Conservation (phyloP, 2,113 vertebrate species). For the Myiozetetes cayanensis region DNA sequence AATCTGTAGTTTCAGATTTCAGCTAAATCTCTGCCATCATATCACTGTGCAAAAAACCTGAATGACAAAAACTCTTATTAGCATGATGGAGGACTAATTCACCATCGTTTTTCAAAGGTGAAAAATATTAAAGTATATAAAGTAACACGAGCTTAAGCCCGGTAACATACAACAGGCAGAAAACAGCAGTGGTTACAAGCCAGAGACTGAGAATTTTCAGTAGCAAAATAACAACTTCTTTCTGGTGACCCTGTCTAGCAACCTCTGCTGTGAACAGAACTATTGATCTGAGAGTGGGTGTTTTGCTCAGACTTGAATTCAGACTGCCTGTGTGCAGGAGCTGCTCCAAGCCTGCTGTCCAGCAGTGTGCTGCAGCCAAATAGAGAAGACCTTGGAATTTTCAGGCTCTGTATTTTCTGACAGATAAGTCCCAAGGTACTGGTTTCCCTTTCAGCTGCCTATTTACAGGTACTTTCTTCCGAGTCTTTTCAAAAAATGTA, state of each 20-base stretch:
- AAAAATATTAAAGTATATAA: background rate
- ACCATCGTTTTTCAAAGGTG: background rate
- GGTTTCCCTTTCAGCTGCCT: background rate
- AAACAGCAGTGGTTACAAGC: background rate
- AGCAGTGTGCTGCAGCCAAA: background rate
- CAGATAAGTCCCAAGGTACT: background rate
- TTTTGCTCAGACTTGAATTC: background rate
- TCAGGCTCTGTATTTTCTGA: background rate
- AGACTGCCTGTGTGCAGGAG: background rate
- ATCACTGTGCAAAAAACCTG: background rate
- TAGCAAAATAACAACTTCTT: background rate
- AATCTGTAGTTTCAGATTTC: background rate
- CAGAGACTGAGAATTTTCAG: background rate
- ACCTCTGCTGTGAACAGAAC: background rate
- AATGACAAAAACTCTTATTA: background rate
- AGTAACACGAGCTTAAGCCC: background rate
- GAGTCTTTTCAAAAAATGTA: background rate
- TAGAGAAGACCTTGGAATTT: background rate
- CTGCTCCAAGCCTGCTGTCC: background rate
- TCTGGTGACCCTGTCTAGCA: background rate
- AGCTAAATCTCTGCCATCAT: background rate
- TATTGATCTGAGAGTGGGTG: background rate
- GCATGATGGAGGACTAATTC: background rate
- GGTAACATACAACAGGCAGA: background rate
- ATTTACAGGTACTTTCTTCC: background rate